These are phyloP conservation scores for Poliocrania exsul DNA, from an alignment of 2,797 vertebrate species.

Conservation along the genomic window DNA sequence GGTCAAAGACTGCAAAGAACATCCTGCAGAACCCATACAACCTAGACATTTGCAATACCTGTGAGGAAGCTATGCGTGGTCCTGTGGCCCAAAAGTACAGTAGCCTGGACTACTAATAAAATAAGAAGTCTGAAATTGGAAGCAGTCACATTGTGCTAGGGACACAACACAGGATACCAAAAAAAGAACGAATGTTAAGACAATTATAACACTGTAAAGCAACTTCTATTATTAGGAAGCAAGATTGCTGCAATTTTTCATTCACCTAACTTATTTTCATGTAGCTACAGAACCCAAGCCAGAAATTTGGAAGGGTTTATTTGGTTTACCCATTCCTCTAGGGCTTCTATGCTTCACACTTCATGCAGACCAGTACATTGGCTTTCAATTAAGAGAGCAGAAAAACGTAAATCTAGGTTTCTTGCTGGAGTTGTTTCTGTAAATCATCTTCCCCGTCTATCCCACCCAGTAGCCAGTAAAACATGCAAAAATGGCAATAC, in stretches of 20 bases:
- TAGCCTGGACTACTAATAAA: not conserved
- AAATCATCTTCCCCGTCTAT: not conserved
- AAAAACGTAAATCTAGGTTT: conserved; percentile 2
- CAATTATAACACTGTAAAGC: not conserved
- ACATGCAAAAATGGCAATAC: not conserved
- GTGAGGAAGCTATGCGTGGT: not conserved
- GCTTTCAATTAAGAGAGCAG: conserved; percentile 11
- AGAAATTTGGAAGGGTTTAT: not conserved
- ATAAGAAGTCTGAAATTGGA: not conserved
- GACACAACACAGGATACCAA: not conserved
- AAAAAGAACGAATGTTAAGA: not conserved
- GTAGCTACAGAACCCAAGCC: not conserved
- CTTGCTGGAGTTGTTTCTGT: not conserved
- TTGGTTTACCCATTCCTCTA: conserved; percentile 15
- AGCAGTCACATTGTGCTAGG: not conserved
- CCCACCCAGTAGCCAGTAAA: not conserved
- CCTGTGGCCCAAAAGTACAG: not conserved
- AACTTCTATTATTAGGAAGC: not conserved
- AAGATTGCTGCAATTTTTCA: not conserved
- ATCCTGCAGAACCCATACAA: fast-evolving
- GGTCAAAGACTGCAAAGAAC: not conserved
- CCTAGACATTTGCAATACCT: not conserved
- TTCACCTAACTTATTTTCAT: not conserved
- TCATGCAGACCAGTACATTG: not conserved
- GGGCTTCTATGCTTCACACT: not conserved